Base-by-base conservation (phyloP, 1,140 invertebrate genomes). In the Drosophila busckii region DNA sequence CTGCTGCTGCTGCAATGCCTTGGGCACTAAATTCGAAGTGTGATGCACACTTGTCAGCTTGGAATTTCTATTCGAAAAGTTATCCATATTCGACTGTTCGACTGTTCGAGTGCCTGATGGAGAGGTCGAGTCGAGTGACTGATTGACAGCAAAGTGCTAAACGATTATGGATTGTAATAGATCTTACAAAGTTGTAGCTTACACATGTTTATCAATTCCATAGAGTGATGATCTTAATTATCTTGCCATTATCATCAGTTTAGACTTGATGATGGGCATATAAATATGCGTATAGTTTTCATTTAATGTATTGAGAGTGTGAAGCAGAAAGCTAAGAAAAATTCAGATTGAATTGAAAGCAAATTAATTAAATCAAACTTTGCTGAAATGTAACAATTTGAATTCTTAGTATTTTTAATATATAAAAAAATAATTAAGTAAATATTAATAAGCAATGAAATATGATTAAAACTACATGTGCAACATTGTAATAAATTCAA, bases 151-250 rank as follows among this genome's bases (percentile, higher is more conserved):
- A 35, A 54, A 56, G 49, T 25, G 58, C 31, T 67, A 53, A 66
- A 59, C 60, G 69, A 82, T 82, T 82, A 82, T 82, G 69, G 60
- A 69, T 75, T 75, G 69, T 48, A 70, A 76, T 82, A 70, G 56
- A 67, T 75, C 70, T 75, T 31, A 23, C n/a, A 45, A 60, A 54
- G 59, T 66, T 71, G 53, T 49, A 46, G 31, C 48, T 50, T 32
- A 49, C 65, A 46, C 66, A 63, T 59, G 41, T 48, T 56, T 60
- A 78, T 66, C 66, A 42, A 26, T 28, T 40, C 10, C 7, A 42
- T 31, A 26, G 45, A 29, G 49, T 37, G 22, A 26, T 40, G 42
- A 22, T 19, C 38, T 49, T 31, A 42, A 78, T 73, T 78, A 68
- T 53, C 73, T 73, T 78, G 53, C 82, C 73, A 78, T 78, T 80